Evolutionary conservation across 2,888 invertebrate species (phyloP), one percentile per base, ranked within the genome.

Genomic region (Harpalus rubripes): DNA sequence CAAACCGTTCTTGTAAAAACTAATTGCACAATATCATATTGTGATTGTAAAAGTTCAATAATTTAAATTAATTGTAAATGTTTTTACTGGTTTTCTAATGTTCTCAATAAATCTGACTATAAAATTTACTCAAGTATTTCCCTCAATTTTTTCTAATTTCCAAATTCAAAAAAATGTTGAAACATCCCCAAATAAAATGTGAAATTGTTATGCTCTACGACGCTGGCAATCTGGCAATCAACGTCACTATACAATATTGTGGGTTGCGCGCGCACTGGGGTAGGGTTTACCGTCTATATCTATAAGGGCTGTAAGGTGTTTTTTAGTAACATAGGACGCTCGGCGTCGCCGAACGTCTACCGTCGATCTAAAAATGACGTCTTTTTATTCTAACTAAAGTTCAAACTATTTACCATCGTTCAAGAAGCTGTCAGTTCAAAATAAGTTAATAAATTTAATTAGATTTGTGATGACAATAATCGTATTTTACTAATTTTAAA

Each of bases 181-280:
- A n/a, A n/a, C n/a, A 32, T 32, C 32, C 32, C 32, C 32, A 32
- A 32, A 52, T 12, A 52, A 52, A 52, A 52, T 12, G 5, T 12
- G 10, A 52, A 52, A 52, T 52, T 52, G 2, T 12, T 52, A 1
- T 4, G 12, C 10, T 15, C 68, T 59, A 82, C 82, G 82, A 72
- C 59, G 39, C 72, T 82, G 82, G 32, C 32, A 74, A 84, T 76
- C 72, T 82, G 82, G 32, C 32, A 74, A 84, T 76, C 63, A 84
- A 32, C 84, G 56, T 84, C 63, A 78, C 76, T 61, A 6, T 58
- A 78, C 16, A 41, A 22, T 59, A 12, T 65, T 59, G 83, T 7
- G 41, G 22, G 84, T 76, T 84, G 84, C 84, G 84, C 52, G 56
- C 84, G 84, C 84, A 84, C n/a, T 16, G 78, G 84, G 84, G 84